These are phyloP conservation scores for Eubasilissa splendida DNA, from an alignment of 2,888 invertebrate species.

Conservation along the genomic window DNA sequence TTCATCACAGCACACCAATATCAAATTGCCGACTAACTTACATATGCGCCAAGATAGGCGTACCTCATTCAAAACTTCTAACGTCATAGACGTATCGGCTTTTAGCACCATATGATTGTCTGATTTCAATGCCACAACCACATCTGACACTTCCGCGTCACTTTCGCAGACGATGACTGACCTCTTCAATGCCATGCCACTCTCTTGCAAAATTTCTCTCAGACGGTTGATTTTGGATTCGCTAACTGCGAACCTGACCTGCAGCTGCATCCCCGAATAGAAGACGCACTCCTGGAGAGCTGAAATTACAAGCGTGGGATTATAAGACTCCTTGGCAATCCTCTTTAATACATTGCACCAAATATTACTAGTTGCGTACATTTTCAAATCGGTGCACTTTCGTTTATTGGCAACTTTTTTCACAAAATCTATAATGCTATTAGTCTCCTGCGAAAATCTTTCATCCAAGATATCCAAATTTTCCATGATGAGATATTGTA, in stretches of 20 bases:
- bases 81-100: slow-evolving; percentile 65
- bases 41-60: slow-evolving; percentile 66
- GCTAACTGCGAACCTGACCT: slow-evolving; percentile 66
- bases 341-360: slow-evolving; percentile 77
- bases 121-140: slow-evolving; percentile 59
- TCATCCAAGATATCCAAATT: slow-evolving; percentile 77
- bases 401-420: slow-evolving; percentile 68
- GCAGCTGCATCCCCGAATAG: slow-evolving; percentile 75
- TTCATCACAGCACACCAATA: slow-evolving; percentile 81
- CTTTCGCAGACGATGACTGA: slow-evolving; percentile 77
- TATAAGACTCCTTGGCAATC: slow-evolving; percentile 72
- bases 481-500: slow-evolving; percentile 81
- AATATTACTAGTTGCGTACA: slow-evolving; percentile 75
- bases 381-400: slow-evolving; percentile 64
- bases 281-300: slow-evolving; percentile 83
- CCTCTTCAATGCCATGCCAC: slow-evolving; percentile 65
- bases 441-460: slow-evolving; percentile 70
- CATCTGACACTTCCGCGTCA: slow-evolving; percentile 71
- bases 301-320: slow-evolving; percentile 79
- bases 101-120: slow-evolving; percentile 63
- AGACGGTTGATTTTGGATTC: slow-evolving; percentile 68
- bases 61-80: slow-evolving; percentile 66
- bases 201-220: slow-evolving; percentile 62
- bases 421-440: slow-evolving; percentile 66
- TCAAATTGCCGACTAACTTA: slow-evolving; percentile 67